phyloP scores from a whole-genome alignment of 2,797 vertebrate species.

The Crypturellus tataupa region DNA sequence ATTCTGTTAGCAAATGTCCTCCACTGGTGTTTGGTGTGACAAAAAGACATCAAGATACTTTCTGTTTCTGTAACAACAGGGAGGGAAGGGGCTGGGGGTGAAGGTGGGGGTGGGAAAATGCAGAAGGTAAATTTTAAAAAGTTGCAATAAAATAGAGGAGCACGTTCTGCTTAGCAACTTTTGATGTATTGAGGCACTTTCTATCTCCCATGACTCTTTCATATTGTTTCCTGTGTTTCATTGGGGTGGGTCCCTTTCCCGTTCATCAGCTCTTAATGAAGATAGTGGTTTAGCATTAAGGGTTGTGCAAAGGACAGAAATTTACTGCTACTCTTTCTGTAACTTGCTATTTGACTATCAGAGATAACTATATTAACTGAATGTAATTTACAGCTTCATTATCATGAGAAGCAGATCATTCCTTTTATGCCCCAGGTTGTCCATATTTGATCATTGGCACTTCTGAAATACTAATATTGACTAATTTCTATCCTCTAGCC shows the following conservation, averaged over 20 bases:
- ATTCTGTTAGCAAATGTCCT: neutral
- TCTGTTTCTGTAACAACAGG: neutral
- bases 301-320: neutral
- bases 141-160: neutral
- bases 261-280: neutral
- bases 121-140: neutral
- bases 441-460: neutral
- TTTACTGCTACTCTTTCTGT: neutral
- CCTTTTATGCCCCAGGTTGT: neutral
- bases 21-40: neutral
- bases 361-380: neutral
- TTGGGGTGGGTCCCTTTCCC: neutral
- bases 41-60: neutral
- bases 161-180: neutral
- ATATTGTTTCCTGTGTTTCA: neutral
- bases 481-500: neutral
- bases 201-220: neutral
- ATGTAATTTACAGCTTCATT: neutral
- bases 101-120: too few species aligned
- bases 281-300: neutral
- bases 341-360: neutral
- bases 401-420: neutral
- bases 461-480: neutral
- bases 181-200: neutral
- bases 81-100: too few species aligned